These are phyloP conservation scores for Bombus superbus DNA, from an alignment of 1,140 invertebrate genomes.

Conservation along the genomic window DNA sequence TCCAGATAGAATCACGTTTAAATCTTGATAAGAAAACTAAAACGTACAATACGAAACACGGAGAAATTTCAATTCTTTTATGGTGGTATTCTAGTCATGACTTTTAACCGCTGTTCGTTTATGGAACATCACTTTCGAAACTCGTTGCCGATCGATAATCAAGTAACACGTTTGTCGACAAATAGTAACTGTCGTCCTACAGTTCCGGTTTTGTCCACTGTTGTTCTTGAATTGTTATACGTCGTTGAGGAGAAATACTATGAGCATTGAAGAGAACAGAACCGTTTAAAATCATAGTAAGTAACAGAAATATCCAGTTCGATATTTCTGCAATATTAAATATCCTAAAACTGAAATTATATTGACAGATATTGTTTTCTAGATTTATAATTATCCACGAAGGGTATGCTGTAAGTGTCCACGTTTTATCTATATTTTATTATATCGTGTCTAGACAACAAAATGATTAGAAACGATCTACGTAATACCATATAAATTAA, in stretches of 20 bases:
- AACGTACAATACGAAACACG: too few species aligned
- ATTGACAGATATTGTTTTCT: neutral
- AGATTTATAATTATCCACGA: neutral
- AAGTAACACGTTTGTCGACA: slow-evolving; percentile 27
- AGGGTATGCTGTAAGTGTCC: neutral
- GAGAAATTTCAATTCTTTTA: slow-evolving; percentile 16
- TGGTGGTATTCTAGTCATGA: neutral
- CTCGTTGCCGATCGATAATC: slow-evolving; percentile 37
- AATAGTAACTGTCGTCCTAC: neutral
- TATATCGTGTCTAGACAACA: neutral
- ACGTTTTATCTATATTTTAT: neutral
- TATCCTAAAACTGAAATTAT: neutral
- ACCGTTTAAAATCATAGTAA: neutral
- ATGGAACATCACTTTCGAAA: slow-evolving; percentile 52
- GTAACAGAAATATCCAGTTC: neutral
- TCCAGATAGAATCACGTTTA: neutral
- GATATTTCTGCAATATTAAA: neutral
- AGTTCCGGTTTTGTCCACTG: neutral
- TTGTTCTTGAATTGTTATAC: neutral
- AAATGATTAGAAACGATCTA: neutral
- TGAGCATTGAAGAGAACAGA: too few species aligned
- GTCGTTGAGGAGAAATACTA: neutral
- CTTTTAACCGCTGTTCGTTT: slow-evolving; percentile 3
- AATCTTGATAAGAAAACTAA: neutral
- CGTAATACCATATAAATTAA: neutral